A percentile compares a stretch with the other conserved stretches of the same genome.
Conservation (phyloP, 2,113 vertebrate species). For the Xiphophorus couchianus region DNA sequence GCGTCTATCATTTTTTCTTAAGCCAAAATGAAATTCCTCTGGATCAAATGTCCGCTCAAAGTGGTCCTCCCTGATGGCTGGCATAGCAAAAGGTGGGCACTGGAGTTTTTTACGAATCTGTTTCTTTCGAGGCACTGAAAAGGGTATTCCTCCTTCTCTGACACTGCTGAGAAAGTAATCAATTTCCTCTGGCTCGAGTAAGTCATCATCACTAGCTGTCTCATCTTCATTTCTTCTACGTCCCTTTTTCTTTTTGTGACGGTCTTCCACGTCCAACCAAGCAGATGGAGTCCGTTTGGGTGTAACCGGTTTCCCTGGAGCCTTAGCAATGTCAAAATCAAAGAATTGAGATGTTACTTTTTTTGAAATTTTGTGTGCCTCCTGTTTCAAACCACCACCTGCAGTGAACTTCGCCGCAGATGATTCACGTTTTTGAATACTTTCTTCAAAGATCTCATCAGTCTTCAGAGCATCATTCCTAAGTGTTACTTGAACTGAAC, state of each 20-base stretch:
- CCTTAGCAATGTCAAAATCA: neutral
- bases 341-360: slow-evolving; percentile 18
- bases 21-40: slow-evolving; percentile 86
- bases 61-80: slow-evolving; percentile 90
- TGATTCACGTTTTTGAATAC: neutral
- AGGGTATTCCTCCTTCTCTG: slow-evolving; percentile 86
- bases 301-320: slow-evolving; percentile 44
- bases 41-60: slow-evolving; percentile 91
- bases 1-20: slow-evolving; percentile 80
- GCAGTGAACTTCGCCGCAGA: neutral
- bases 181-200: slow-evolving; percentile 84
- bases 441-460: slow-evolving; percentile 12
- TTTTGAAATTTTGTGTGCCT: neutral
- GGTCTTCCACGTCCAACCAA: slow-evolving; percentile 74
- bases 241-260: slow-evolving; percentile 56
- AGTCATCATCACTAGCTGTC: slow-evolving; percentile 80
- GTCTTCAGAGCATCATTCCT: slow-evolving; percentile 16
- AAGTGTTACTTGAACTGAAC: slow-evolving; percentile 2
- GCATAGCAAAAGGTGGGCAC: slow-evolving; percentile 85
- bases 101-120: slow-evolving; percentile 82
- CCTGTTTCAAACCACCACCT: slow-evolving; percentile 8
- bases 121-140: slow-evolving; percentile 87
- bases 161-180: slow-evolving; percentile 90
- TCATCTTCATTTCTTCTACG: slow-evolving; percentile 63
- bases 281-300: slow-evolving; percentile 57